Evolutionary conservation across 2,797 vertebrate species (phyloP), one percentile per base, ranked within the genome.

Genomic region (Capromys pilorides): DNA sequence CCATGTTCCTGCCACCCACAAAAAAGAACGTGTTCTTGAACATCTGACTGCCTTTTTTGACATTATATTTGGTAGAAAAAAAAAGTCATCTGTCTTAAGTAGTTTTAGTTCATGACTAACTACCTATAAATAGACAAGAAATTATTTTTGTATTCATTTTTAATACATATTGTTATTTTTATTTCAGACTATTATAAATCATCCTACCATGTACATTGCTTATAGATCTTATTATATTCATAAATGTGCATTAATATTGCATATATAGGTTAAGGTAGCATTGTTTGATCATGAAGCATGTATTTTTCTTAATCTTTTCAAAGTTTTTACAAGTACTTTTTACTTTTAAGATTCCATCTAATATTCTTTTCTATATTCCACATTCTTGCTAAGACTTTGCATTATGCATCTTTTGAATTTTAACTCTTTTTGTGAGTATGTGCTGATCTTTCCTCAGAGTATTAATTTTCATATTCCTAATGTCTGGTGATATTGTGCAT

Each of bases 91-190:
- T 94, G 28, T 85, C 3, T 95, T 73, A 45, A 64, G 19, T 57
- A 26, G 1, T 88, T 73, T 1, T 67, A 73, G 33, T 91, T 94
- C 36, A 85, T 39, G 89, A 88, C 82, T 28, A 86, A 36, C 64
- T 39, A 86, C 51, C 64, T 33, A 24, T 45, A 39, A 81, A 66
- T 94, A 62, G 59, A 19, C n/a, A 24, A 61, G 69, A 75, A 54
- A 78, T 93, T 93, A 64, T 95, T 89, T 61, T 26, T 73, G 36
- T 39, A 14, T 86, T 92, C 84, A 88, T 95, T 79, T 1, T 69
- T 90, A 26, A 75, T 75, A 79, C 73, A 28, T 18, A 67, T 81
- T 80, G 33, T 7, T 84, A 5, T 62, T 87, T 86, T 80, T 21
- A 88, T 87, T 88, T 77, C 33, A 78, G 81, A 24, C 62, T 85